Base-by-base conservation (phyloP, 2,888 invertebrate species). In the Gymnosoma rotundatum region DNA sequence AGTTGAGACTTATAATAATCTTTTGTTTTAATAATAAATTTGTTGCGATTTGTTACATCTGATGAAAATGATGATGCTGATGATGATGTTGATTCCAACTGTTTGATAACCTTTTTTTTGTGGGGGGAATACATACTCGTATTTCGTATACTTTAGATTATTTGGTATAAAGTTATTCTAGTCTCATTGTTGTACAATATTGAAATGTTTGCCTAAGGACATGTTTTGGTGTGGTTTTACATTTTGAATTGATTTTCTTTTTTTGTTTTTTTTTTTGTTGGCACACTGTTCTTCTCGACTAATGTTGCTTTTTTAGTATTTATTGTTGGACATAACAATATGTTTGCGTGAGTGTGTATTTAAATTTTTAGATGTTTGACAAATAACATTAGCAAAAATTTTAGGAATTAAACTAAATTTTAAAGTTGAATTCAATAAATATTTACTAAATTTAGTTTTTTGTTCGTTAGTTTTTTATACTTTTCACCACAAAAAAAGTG, bases 181-280 rank as follows among this genome's bases (percentile, higher is more conserved):
- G n/a, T 70, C 7, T 36, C 61, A 54, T 79, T 79, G 52, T 78
- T 78, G 78, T 73, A 16, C 16, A 67, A 48, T 66, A 76, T 70
- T 69, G 74, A 78, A 78, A 78, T 83, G 25, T 64, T 76, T 56
- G 83, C 83, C 83, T 67, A 50, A 76, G 83, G 83, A 79, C 67
- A 74, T 63, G 48, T 79, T 70, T 61, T 83, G 83, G 83, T 83
- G 83, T 83, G 83, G 83, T 75, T 79, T 80, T 76, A 54, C 80
- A 76, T 80, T 56, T 60, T 61, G 66, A 48, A 69, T 69, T 56
- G 78, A 78, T 78, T 78, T 56, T 73, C 48, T 18, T 25, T 36
- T n/a, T n/a, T n/a, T n/a, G n/a, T 78, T 56, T 73, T 54, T 42
- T 38, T 69, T 69, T 61, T 42, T 20, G 21, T 36, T 73, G 9